Conservation (phyloP, 2,888 invertebrate genomes). For the Dolomedes plantarius region DNA sequence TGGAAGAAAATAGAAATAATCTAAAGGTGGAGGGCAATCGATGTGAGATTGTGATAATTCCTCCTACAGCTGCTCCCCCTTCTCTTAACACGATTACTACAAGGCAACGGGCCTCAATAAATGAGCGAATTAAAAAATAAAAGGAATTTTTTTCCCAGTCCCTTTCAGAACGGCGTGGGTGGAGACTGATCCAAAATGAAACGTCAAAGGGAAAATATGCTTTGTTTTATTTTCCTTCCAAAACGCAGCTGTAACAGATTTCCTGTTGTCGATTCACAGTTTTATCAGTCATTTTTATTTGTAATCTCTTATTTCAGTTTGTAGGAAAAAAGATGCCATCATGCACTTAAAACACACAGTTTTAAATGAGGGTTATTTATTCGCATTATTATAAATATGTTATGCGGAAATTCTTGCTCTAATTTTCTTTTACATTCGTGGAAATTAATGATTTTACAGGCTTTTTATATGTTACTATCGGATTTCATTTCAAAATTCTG, state of each 20-base stretch:
- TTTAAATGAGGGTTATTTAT: too few relatives aligned
- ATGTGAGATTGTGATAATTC: neutral
- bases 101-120: neutral
- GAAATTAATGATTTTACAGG: too few relatives aligned
- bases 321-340: too few relatives aligned
- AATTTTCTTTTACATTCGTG: too few relatives aligned
- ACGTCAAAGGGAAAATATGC: neutral
- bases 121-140: neutral
- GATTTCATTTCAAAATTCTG: too few relatives aligned
- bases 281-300: neutral
- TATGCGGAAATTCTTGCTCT: too few relatives aligned
- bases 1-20: neutral
- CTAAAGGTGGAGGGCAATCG: neutral
- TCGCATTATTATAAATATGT: too few relatives aligned
- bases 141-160: neutral
- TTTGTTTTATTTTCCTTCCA: neutral
- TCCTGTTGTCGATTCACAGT: neutral
- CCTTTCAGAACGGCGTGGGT: neutral
- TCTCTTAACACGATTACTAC: neutral
- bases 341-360: too few relatives aligned
- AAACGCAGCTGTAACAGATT: slow-evolving; percentile 1
- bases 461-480: too few relatives aligned
- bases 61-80: neutral
- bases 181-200: neutral
- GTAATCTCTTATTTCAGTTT: neutral